Base-by-base conservation (phyloP, 64 coral and sea anemone genomes). In the Montipora foliosa region DNA sequence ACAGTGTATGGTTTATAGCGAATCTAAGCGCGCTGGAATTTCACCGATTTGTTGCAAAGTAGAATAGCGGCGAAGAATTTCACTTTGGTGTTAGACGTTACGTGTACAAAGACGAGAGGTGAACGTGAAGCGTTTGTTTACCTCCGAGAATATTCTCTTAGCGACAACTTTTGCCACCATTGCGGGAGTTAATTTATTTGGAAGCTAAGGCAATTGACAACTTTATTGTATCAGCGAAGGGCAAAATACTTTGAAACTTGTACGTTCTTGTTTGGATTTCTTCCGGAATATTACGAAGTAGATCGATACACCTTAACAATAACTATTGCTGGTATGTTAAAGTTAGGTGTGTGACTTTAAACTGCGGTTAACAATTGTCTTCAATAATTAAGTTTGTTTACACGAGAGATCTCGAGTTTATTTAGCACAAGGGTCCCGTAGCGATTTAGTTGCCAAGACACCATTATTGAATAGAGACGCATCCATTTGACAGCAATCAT, bases 341-440 rank as follows among this genome's bases (percentile, higher is more conserved):
- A 37, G 37, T 37, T 37, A 19, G 61, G 8, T 15, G 14, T 1
- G 61, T 64, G 11, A 64, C 61, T 64, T 16, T 64, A 76, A 14
- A 9, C 29, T 44, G 80, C 90, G 59, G 88, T 86, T 86, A 95
- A 71, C 72, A 71, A 70, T 95, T 47, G 67, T 66, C 80, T 83
- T 94, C 84, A 95, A 95, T 90, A 73, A 90, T 95, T 89, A 89
- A 89, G 89, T 50, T 82, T 60, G 88, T 79, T 85, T 78, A 75
- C 74, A 25, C 46, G 80, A 85, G 44, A 66, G 75, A 62, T 37
- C 55, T 67, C n/a, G 46, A 60, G 49, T 78, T 68, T 85, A 84
- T 78, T 79, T 48, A 61, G 59, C 47, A 83, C 75, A 79, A 9
- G 57, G 84, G 74, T 15, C 44, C 44, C 59, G 87, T 67, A 66